Conservation (phyloP, 2,888 invertebrate genomes). For the Drosophila monieri region DNA sequence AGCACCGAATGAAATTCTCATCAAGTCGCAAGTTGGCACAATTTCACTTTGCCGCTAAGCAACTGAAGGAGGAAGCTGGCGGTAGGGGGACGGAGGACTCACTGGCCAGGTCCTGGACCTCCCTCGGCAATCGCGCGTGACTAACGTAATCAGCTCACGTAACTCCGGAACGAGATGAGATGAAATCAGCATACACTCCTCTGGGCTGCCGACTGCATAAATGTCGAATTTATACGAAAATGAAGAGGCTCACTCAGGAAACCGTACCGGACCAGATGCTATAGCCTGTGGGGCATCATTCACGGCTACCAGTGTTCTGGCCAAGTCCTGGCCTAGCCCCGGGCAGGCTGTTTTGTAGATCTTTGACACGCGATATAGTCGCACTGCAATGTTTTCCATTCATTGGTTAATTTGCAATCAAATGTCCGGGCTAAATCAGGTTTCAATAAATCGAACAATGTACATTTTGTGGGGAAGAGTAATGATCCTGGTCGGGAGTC, state of each 20-base stretch:
- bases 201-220: slow-evolving; percentile 72
- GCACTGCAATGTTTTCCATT: slow-evolving; percentile 15
- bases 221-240: slow-evolving; percentile 73
- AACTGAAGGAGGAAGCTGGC: slow-evolving; percentile 58
- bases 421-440: slow-evolving; percentile 31
- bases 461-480: neutral
- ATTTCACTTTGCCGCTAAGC: slow-evolving; percentile 70
- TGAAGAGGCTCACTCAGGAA: slow-evolving; percentile 18
- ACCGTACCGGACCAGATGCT: slow-evolving; percentile 3
- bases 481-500: neutral
- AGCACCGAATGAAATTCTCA: slow-evolving; percentile 73
- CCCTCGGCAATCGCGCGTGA: slow-evolving; percentile 64
- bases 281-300: slow-evolving; percentile 35
- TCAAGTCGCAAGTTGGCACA: slow-evolving; percentile 76
- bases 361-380: slow-evolving; percentile 62
- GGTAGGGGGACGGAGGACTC: slow-evolving; percentile 47
- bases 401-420: slow-evolving; percentile 23
- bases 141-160: slow-evolving; percentile 81
- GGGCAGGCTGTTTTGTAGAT: slow-evolving; percentile 46
- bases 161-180: slow-evolving; percentile 77
- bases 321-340: neutral
- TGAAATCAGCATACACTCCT: slow-evolving; percentile 81
- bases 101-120: slow-evolving; percentile 1
- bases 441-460: slow-evolving; percentile 28
- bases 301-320: slow-evolving; percentile 10